Evolutionary conservation across 35 echinoderm and acorn worm genomes (phyloP).

Genomic region (Heliocidaris tuberculata): DNA sequence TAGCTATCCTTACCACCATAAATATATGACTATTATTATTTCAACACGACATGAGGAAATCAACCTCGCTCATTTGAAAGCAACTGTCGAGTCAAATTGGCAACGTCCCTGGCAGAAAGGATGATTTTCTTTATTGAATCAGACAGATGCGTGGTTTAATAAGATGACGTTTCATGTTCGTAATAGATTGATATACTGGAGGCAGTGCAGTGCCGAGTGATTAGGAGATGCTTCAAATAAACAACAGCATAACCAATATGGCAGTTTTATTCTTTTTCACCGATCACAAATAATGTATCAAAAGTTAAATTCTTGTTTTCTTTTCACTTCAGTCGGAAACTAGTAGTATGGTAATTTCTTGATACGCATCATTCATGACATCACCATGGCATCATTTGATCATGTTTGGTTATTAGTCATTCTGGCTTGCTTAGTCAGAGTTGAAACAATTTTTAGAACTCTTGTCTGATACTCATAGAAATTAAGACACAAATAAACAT

Average conservation of each 20-base stretch:
- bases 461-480: not conserved
- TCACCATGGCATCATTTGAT: not conserved
- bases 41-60: not conserved
- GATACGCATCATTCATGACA: not conserved
- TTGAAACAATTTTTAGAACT: not conserved
- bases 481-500: too few species aligned
- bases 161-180: not conserved
- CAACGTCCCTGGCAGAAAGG: not conserved
- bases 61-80: not conserved
- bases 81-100: not conserved
- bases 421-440: not conserved
- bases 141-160: slow-evolving; percentile 1
- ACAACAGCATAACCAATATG: not conserved
- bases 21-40: not conserved
- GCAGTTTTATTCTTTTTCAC: not conserved
- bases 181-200: not conserved
- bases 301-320: not conserved
- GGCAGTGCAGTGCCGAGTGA: not conserved
- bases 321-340: not conserved
- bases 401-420: not conserved
- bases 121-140: not conserved
- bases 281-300: not conserved
- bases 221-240: not conserved
- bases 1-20: not conserved
- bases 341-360: not conserved